Base-by-base conservation (phyloP, 2,888 invertebrate genomes). In the Campoplex nolae region DNA sequence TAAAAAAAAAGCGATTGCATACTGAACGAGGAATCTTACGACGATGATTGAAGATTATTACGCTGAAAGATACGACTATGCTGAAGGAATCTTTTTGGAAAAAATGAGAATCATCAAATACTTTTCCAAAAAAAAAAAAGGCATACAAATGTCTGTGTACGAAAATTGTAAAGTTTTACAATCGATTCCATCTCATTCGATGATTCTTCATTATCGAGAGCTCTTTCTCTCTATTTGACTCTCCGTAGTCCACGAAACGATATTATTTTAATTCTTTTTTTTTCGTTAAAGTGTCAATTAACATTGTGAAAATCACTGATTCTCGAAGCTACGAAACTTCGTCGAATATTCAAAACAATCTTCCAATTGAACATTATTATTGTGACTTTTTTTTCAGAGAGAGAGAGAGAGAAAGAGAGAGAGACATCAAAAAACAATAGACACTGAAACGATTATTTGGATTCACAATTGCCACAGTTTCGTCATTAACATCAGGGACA, bases 11-110 rank as follows among this genome's bases (percentile, higher is more conserved):
- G 32, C 76, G 67, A 77, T 81, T 56, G 81, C 67, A 71, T 74
- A 78, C 77, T 67, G 42, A 85, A 73, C 68, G 70, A 68, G 68
- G 3, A 65, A 38, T 84, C 56, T 82, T 71, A 77, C 78, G 35
- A 83, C 71, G 86, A 82, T 51, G n/a, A 76, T 75, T 82, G 83
- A 71, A 68, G 54, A 73, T 80, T 80, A 86, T 77, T 73, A 67
- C 65, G 65, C 65, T 75, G 68, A 77, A 71, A 8, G 23, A 76
- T 78, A 79, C 42, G 70, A 75, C 68, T 74, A 62, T 65, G 56
- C 54, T 58, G 76, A 65, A 84, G 74, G 45, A 65, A 68, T n/a
- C 65, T 48, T 62, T 23, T 6, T n/a, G 62, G 45, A 3, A 32
- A 48, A 32, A 68, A 38, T 38, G 32, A 32, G 38, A 16, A 32